Evolutionary conservation across 2,797 vertebrate genomes (phyloP), one percentile per base, ranked within the genome.

Genomic region (Thaleichthys pacificus): DNA sequence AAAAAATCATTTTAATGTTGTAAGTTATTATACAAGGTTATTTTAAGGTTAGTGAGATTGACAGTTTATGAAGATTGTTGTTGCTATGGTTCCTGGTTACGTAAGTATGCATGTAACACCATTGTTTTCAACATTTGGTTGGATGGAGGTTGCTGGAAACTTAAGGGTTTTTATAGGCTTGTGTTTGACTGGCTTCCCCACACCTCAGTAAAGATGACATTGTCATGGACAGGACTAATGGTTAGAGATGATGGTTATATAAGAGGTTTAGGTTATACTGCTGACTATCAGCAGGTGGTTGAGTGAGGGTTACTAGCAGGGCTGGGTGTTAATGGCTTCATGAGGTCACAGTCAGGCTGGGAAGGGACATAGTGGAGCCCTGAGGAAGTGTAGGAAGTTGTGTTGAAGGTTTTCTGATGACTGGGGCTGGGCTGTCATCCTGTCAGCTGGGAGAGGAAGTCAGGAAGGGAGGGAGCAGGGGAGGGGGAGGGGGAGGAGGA

Each of bases 321-420:
- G 6, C 19, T n/a, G 51, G 51, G 19, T 56, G 51, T 56, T 56
- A 17, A 56, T 56, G 17, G 19, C 19, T 56, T 30, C 32, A 42
- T 4, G 38, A 19, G 32, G 65, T 21, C 12, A 17, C 28, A 2
- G 30, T 12, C 38, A 42, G 54, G 61, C 56, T 56, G 61, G 67
- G 49, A 65, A 58, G 38, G 38, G 51, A 69, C 54, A 24, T 57
- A 63, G 60, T 15, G 63, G 70, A 38, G 51, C 32, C 32, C 68
- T 68, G 64, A 75, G 82, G 78, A 86, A 81, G 74, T 56, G 14
- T 69, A 75, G 77, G 82, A 78, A 83, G 72, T 63, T 32, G 38
- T 63, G 75, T 47, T 66, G 68, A 76, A 51, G 71, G 80, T 12
- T 42, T 62, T 79, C 71, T 12, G 64, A 73, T 73, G 72, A 63